These are phyloP conservation scores for Camelus dromedarius DNA, from an alignment of 2,113 vertebrate genomes.

Conservation along the genomic window DNA sequence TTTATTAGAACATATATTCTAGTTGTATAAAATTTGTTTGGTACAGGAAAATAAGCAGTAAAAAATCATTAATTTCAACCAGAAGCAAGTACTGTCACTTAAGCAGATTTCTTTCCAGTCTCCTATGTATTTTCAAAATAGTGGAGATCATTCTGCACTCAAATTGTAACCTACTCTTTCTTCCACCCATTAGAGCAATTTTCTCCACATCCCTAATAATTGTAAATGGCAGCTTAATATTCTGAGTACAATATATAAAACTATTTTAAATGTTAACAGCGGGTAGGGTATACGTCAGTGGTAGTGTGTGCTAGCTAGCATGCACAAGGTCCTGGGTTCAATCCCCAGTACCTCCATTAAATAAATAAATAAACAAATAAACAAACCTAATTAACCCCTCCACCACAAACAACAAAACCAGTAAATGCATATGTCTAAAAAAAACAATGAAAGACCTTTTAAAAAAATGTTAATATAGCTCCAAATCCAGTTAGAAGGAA, in stretches of 20 bases:
- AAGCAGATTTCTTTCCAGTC: neutral
- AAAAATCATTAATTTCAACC: neutral
- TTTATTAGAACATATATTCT: neutral
- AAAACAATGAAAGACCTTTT: no score
- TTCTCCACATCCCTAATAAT: neutral
- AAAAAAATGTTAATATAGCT: neutral
- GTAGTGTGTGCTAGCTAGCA: no score
- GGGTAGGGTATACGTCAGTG: no score
- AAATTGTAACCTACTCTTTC: neutral
- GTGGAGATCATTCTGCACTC: neutral
- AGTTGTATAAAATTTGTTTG: neutral
- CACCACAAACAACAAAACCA: no score
- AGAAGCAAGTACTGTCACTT: neutral
- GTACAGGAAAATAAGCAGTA: neutral
- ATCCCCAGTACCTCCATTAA: no score
- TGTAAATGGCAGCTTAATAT: constrained; percentile 5
- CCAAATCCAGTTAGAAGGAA: constrained; percentile 24
- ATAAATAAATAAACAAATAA: no score
- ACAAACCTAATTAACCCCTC: no score
- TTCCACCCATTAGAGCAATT: neutral
- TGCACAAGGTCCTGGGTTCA: no score
- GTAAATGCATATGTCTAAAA: no score
- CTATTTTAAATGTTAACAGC: neutral
- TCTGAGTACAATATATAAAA: neutral
- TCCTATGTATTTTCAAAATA: neutral